Percentiles rank a stretch among this genome's conserved stretches.
phyloP scores from a whole-genome alignment of 2,797 vertebrate species.

The Otolemur crassicaudatus region DNA sequence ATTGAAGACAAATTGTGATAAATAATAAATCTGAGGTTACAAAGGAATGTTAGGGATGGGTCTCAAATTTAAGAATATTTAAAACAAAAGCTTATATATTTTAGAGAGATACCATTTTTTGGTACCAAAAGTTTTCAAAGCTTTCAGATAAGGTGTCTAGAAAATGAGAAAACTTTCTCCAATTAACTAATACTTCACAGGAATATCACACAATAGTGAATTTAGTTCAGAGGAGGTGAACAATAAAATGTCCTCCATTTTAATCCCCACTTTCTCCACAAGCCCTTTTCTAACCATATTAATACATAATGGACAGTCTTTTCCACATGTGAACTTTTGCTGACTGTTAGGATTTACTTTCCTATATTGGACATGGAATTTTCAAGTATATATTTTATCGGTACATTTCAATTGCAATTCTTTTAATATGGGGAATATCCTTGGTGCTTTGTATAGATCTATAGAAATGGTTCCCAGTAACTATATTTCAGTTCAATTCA shows the following conservation, averaged over 20 bases:
- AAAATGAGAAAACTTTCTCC: not conserved
- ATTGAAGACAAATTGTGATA: not conserved
- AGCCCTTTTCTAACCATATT: not conserved
- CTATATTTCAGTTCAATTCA: not conserved
- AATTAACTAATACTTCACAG: not conserved
- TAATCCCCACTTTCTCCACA: not conserved
- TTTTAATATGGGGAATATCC: not conserved
- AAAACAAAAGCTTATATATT: not conserved
- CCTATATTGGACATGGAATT: not conserved
- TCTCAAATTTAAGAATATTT: not conserved
- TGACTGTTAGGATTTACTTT: not conserved
- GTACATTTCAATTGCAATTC: not conserved
- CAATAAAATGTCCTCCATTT: not conserved
- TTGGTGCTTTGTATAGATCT: not conserved
- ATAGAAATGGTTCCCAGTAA: not conserved
- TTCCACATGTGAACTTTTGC: not conserved
- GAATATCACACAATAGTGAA: not conserved
- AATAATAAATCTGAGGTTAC: not conserved
- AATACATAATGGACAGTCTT: not conserved
- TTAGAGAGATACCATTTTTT: not conserved
- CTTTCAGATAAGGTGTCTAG: not conserved
- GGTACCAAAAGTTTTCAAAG: not conserved
- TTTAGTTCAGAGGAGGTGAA: not conserved
- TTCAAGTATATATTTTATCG: constrained; percentile 15
- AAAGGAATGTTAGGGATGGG: not conserved